phyloP scores from a whole-genome alignment of 2,888 invertebrate genomes.

The Tetramorium bicarinatum region DNA sequence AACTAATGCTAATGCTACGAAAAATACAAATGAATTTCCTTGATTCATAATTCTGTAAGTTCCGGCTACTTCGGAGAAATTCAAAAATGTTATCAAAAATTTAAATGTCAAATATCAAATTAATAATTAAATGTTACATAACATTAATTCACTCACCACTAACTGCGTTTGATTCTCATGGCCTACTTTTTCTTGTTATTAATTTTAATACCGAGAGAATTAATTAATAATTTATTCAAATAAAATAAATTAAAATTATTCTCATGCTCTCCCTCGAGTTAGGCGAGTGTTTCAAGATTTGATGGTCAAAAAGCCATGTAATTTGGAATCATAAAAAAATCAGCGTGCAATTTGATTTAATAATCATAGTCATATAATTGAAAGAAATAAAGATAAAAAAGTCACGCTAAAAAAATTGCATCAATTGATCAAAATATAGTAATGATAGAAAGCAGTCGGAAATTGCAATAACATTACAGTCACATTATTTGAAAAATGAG shows the following conservation, averaged over 20 bases:
- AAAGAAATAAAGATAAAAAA: background rate
- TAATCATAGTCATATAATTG: background rate
- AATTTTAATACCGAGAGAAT: too few species aligned
- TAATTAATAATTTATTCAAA: background rate
- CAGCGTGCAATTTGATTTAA: background rate
- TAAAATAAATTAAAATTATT: background rate
- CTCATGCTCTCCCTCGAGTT: background rate
- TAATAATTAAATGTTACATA: too few species aligned
- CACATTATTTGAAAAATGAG: background rate
- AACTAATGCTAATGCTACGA: too few species aligned
- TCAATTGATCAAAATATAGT: background rate
- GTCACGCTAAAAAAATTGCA: background rate
- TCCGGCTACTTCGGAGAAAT: too few species aligned
- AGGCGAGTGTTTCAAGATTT: background rate
- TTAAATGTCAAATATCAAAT: too few species aligned
- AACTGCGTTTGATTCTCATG: too few species aligned
- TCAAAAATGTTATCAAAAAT: too few species aligned
- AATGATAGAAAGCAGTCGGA: background rate
- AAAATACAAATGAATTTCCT: too few species aligned
- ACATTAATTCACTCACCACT: too few species aligned
- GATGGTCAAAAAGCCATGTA: background rate
- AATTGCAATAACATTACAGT: background rate
- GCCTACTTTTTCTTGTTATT: too few species aligned
- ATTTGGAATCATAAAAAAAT: background rate
- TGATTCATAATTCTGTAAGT: too few species aligned